Base-by-base conservation (phyloP, 1,140 invertebrate species). In the Pissodes strobi region DNA sequence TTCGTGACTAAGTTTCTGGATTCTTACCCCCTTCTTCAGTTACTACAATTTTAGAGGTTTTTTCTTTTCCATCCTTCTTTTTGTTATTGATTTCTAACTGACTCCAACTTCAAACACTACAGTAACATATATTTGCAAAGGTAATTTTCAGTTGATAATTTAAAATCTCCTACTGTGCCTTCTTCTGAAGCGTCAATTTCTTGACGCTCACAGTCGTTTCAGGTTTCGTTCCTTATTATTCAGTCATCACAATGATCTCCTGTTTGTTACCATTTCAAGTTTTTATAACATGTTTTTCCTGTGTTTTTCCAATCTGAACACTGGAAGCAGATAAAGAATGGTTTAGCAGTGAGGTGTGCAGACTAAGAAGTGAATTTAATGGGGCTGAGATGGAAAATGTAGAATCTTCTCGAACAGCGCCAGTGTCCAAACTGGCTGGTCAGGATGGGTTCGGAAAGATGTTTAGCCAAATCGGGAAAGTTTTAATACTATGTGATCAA, bases 21-120 rank as follows among this genome's bases (percentile, higher is more conserved):
- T 39, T 37, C 27, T 80, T 75, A 25, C 78, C 77, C 52, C 81
- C 78, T 69, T 81, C 78, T 46, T 76, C 69, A 10, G 69, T 41
- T 63, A 72, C 71, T 60, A 75, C 58, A 15, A 74, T 74, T 74
- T 80, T 71, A 5, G 73, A 77, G 1, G 64, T 74, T 45, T 76
- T 69, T 51, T 75, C 66, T 58, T 76, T 73, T 8, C 57, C 49
- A 12, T 48, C 49, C 23, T 53, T 30, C 34, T 45, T 43, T 45
- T 43, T 62, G 10, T 17, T 6, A 68, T 46, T 58, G 76, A 74
- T 38, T 79, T 76, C n/a, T 55, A 15, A 46, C 51, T 67, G 70
- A 57, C 72, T 10, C 49, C 69, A 17, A 66, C 73, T 73, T 52
- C 67, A 49, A 60, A 21, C 18, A 59, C 45, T 25, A 57, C 66